Conservation (phyloP, 1,140 invertebrate genomes). For the Limonius californicus region DNA sequence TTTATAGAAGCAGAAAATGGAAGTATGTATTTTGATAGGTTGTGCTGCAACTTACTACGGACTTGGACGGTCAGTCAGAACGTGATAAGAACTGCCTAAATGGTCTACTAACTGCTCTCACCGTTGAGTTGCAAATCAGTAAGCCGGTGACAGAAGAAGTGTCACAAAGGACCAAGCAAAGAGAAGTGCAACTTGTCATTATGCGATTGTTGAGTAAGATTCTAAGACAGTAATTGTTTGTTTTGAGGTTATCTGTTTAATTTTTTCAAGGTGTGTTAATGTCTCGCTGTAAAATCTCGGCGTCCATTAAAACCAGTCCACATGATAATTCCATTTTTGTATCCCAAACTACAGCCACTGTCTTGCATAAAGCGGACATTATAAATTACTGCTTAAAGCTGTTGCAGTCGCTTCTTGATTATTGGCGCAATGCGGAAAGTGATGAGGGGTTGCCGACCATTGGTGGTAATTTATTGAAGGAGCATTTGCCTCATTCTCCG, state of each 20-base stretch:
- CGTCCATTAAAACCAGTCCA: slow-evolving; percentile 16
- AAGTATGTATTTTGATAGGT: slow-evolving; percentile 54
- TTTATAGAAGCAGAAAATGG: too few relatives aligned
- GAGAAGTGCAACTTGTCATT: slow-evolving; percentile 85
- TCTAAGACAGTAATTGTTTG: too few relatives aligned
- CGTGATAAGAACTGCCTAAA: slow-evolving; percentile 74
- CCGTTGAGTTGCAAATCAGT: slow-evolving; percentile 75
- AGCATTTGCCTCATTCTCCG: slow-evolving; percentile 71
- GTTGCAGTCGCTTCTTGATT: slow-evolving; percentile 73
- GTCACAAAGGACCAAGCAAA: slow-evolving; percentile 57
- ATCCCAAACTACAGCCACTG: slow-evolving; percentile 70
- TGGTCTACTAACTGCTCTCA: slow-evolving; percentile 66
- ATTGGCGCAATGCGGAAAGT: slow-evolving; percentile 64
- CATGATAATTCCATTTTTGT: slow-evolving; percentile 63
- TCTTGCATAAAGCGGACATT: slow-evolving; percentile 72
- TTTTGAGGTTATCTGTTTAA: slow-evolving; percentile 19
- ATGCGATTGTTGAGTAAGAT: slow-evolving; percentile 73
- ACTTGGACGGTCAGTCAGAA: slow-evolving; percentile 81
- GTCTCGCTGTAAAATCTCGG: slow-evolving; percentile 64
- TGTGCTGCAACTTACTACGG: slow-evolving; percentile 83
- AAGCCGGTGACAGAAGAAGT: slow-evolving; percentile 54
- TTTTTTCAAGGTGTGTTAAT: slow-evolving; percentile 62
- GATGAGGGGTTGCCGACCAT: slow-evolving; percentile 50
- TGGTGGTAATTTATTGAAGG: slow-evolving; percentile 67
- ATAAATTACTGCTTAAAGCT: slow-evolving; percentile 80